Base-by-base conservation (phyloP, 2,888 invertebrate species). In the Capitulum mitella region DNA sequence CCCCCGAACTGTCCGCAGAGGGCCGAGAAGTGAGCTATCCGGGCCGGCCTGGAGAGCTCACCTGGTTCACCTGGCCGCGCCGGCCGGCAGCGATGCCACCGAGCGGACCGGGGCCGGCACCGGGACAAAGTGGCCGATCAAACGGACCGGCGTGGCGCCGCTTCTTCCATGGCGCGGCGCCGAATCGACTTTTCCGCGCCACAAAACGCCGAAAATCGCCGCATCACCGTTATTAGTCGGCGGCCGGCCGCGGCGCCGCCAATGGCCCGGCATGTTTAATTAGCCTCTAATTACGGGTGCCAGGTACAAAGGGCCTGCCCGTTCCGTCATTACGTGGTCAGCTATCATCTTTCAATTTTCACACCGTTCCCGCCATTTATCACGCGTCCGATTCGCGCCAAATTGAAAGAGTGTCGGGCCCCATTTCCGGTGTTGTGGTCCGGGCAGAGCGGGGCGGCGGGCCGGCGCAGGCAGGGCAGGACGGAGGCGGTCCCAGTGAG, bases 341-440 rank as follows among this genome's bases (percentile, higher is more conserved):
- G 70, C 70, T 70, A 70, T 70, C 70, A 70, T 70, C 70, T 70
- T 70, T 70, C 70, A 70, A 70, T 70, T 70, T 70, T 70, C 70
- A 70, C 70, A 70, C 70, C 37, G 70, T 70, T 70, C 70, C 40
- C 70, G 70, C 70, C 70, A 70, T 70, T 70, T 70, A 70, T 70
- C 70, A 70, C 70, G 70, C 70, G 70, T 40, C 14, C 70, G 70
- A 70, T 70, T 70, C 70, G 70, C 70, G 70, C 70, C 70, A 70
- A 70, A 70, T 70, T 70, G 89, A 82, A 87, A 88, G 82, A 89
- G 89, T 83, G 89, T 89, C 43, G 79, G 89, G 90, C 83, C 43
- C 84, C 90, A 1, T 87, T 88, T 0, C 86, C 89, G 80, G 90
- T 90, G 90, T 85, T 90, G 77, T 90, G 89, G 0, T 83, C 87